Base-by-base conservation (phyloP, 2,888 invertebrate genomes). In the Andrena marginata region DNA sequence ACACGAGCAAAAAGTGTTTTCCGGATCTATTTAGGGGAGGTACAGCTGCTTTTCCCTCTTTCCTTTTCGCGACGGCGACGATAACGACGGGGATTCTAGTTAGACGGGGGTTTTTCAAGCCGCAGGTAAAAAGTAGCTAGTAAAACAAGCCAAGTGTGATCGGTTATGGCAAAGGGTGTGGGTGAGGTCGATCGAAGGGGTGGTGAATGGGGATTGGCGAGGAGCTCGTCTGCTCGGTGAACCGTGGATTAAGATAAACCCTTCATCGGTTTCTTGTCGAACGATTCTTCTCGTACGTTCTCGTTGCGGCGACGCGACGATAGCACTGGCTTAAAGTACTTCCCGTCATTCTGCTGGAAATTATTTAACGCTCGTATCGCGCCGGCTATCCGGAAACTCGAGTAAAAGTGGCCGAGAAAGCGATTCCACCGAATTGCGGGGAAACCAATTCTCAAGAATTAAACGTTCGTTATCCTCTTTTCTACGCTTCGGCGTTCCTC, bases 211-310 rank as follows among this genome's bases (percentile, higher is more conserved):
- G 84, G 84, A 84, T 85, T 82, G 86, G 87, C 82, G 89, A 86
- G 85, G 82, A 90, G 89, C 91, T 92, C 91, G 91, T 92, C 91
- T 92, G 92, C 91, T 93, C 92, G 91, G 86, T 90, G 91, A 92
- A 93, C 90, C 93, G 92, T 93, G 92, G 92, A 92, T 93, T 93
- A 92, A 93, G 93, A 93, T 93, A 93, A 93, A 93, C 92, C 93
- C 92, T 92, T 93, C 92, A 92, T 93, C 91, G 92, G 89, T 92
- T 93, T 93, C 92, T 93, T 92, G 91, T 90, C 87, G 88, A 87
- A 89, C 91, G 90, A 91, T 90, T 92, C 88, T 88, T 89, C 86
- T 87, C 84, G 81, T 87, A 89, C 88, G 85, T 87, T 86, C 84
- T 56, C 56, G 87, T 86, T 78, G 73, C 67, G 63, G 81, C 81